Percentiles rank a stretch among this genome's conserved stretches.
Evolutionary conservation across 2,888 invertebrate genomes (phyloP).

Genomic region (Drosophila vallismaia): DNA sequence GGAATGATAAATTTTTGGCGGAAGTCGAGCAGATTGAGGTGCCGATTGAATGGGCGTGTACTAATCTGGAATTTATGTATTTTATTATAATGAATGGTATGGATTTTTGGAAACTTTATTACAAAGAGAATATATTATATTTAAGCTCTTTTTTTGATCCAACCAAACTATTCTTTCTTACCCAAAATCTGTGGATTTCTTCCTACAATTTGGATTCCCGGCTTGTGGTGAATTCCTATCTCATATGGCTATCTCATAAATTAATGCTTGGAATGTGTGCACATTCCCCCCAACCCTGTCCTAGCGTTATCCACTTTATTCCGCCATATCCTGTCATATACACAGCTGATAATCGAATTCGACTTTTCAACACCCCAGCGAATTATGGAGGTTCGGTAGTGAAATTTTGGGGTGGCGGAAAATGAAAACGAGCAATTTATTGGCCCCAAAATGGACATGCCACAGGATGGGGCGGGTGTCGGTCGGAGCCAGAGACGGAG

Average conservation of each 20-base stretch:
- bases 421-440: conserved; percentile 53
- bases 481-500: neutral
- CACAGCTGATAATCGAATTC: conserved; percentile 59
- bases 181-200: neutral
- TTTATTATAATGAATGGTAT: neutral
- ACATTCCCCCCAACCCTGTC: neutral
- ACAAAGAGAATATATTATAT: neutral
- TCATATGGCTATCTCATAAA: conserved; percentile 14
- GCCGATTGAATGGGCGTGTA: neutral
- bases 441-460: conserved; percentile 53
- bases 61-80: neutral
- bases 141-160: neutral
- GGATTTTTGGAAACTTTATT: neutral
- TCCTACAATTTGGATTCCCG: no score
- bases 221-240: neutral
- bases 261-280: neutral
- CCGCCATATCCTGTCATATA: conserved; percentile 26
- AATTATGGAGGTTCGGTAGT: conserved; percentile 41
- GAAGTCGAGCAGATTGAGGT: neutral
- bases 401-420: neutral
- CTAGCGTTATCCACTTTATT: neutral
- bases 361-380: conserved; percentile 43
- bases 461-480: conserved; percentile 17
- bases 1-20: conserved; percentile 24
- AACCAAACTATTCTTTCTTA: neutral